Percentiles rank a stretch among this genome's conserved stretches.
phyloP scores from a whole-genome alignment of 2,113 vertebrate species.

The Pseudolaguvia tuberculata region DNA sequence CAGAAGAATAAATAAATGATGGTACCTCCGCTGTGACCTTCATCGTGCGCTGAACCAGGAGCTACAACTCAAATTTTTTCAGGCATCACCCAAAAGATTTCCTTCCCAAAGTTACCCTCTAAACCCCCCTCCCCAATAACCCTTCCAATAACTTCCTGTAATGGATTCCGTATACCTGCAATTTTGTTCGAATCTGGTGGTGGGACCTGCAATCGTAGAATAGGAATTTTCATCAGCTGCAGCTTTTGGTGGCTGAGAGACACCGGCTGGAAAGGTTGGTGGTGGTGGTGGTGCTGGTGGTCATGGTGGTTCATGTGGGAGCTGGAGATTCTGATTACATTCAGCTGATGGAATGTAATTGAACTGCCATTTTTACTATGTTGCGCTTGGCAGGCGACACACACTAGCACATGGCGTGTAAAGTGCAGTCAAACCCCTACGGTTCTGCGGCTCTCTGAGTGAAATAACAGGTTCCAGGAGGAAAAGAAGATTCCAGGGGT shows the following conservation, averaged over 20 bases:
- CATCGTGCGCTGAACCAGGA: neutral
- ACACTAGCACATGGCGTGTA: neutral
- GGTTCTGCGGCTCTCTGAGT: constrained; percentile 14
- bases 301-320: constrained; percentile 13
- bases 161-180: neutral
- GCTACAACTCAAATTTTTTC: neutral
- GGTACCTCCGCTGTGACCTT: neutral
- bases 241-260: constrained; percentile 1
- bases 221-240: constrained; percentile 25
- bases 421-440: neutral
- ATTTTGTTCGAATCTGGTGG: neutral
- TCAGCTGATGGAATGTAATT: constrained; percentile 18
- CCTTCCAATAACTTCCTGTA: too few relatives aligned
- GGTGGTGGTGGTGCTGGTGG: neutral
- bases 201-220: constrained; percentile 12
- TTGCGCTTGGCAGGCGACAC: neutral
- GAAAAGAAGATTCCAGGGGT: too few relatives aligned
- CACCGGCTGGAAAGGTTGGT: neutral
- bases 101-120: constrained; percentile 2
- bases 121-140: too few relatives aligned
- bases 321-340: constrained; percentile 15
- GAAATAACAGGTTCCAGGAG: too few relatives aligned
- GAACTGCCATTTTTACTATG: constrained; percentile 16
- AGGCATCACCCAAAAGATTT: neutral
- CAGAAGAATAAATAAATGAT: neutral